Evolutionary conservation across 64 coral and sea anemone genomes (phyloP).

Genomic region (Stichodactyla helianthus): DNA sequence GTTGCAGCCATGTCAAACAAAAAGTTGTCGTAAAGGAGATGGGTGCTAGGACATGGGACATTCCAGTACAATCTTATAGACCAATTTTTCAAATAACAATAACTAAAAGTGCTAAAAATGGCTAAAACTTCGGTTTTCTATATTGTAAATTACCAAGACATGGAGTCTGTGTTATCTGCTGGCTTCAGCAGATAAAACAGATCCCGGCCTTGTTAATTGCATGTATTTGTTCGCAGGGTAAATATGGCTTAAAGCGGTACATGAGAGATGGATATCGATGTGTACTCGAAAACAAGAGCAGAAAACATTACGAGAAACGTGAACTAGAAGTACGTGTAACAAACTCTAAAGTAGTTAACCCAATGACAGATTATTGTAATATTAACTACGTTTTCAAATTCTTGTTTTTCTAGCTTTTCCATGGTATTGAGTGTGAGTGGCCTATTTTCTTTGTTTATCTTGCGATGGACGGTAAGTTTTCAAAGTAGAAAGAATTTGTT

Average conservation of each 20-base stretch:
- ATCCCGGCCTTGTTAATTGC: no score
- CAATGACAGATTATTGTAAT: background rate
- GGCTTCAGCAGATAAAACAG: no score
- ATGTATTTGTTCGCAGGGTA: slow-evolving; percentile 43
- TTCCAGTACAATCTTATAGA: no score
- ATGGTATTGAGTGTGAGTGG: slow-evolving; percentile 93
- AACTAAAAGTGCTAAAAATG: no score
- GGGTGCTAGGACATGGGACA: no score
- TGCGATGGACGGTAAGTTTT: slow-evolving; percentile 69
- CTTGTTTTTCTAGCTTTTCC: slow-evolving; percentile 53
- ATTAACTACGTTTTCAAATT: background rate
- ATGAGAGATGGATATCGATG: slow-evolving; percentile 82
- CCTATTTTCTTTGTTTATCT: slow-evolving; percentile 92
- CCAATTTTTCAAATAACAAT: no score
- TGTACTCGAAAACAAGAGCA: slow-evolving; percentile 76
- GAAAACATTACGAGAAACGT: slow-evolving; percentile 77
- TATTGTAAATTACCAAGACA: no score
- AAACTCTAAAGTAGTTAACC: no score
- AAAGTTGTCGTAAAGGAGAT: no score
- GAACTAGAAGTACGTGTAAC: slow-evolving; percentile 70
- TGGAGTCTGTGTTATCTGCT: no score
- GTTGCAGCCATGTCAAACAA: background rate
- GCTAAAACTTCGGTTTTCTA: no score
- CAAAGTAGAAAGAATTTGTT: background rate
- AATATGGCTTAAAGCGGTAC: slow-evolving; percentile 87